Evolutionary conservation across 2,797 vertebrate species (phyloP), one percentile per base, ranked within the genome.

Genomic region (Phoeniculus purpureus): DNA sequence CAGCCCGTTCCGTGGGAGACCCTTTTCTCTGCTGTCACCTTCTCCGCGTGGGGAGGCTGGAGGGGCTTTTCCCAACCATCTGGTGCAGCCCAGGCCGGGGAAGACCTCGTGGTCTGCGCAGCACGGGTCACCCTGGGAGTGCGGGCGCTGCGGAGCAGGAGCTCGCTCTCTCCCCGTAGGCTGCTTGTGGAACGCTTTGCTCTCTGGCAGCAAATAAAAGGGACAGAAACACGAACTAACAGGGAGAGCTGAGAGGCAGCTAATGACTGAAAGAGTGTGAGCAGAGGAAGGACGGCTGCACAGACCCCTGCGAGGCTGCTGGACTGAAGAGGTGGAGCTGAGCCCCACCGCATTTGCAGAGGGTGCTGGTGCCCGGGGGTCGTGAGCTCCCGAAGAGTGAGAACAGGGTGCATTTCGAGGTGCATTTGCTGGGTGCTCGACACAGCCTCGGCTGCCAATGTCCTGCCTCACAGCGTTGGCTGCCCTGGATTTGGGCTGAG

Each of bases 81-180:
- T 95, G 87, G 60, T 91, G 92, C 85, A 77, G 45, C 70, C 56
- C 85, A 93, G 67, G 74, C 61, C 78, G 58, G 52, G 47, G 92
- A 87, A 60, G 60, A 94, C 78, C 80, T 93, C 72, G 64, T 34
- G 94, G 89, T 94, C 96, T 86, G 91, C 62, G 81, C n/a, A 93
- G 78, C 62, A 43, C 0, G 2, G 72, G 80, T 93, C 78, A 47
- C 47, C 25, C 45, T 85, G 45, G 7, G 3, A 84, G 45, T 9
- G 8, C 64, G 75, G 58, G 65, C 81, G 27, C 60, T 90, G 91
- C 34, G 58, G 78, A 82, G 51, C 37, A 93, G 83, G 51, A 79
- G 31, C 61, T 52, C 47, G n/a, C n/a, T 88, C 75, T 76, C 58
- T 76, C 92, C 56, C 67, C 54, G 61, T 73, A 73, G 76, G 47